phyloP scores from a whole-genome alignment of 1,140 invertebrate species.

The Mercenaria mercenaria region DNA sequence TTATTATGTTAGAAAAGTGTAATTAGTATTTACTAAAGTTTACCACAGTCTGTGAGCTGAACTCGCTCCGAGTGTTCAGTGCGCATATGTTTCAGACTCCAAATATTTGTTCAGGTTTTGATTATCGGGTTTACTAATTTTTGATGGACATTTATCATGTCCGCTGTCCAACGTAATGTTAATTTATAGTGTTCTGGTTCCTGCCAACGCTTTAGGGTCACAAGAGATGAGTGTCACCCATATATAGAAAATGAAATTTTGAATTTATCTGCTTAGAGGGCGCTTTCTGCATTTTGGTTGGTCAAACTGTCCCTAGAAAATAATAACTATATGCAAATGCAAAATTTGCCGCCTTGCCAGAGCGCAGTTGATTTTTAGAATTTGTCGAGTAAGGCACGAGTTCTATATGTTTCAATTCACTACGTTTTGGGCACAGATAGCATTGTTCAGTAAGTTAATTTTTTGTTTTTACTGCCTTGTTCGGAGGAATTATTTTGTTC shows the following conservation, averaged over 20 bases:
- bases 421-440: constrained; percentile 19
- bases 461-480: not conserved
- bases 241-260: constrained; percentile 15
- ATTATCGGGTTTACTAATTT: not conserved
- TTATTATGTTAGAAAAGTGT: too few relatives aligned
- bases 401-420: constrained; percentile 1
- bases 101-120: too few relatives aligned
- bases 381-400: not conserved
- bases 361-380: not conserved
- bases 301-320: constrained; percentile 32
- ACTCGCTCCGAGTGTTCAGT: too few relatives aligned
- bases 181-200: not conserved
- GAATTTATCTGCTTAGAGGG: too few relatives aligned
- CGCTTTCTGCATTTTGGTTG: constrained; percentile 4
- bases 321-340: constrained; percentile 22
- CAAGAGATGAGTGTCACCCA: constrained; percentile 5
- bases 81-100: too few relatives aligned
- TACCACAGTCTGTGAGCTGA: too few relatives aligned
- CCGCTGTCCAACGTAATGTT: not conserved
- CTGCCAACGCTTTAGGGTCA: not conserved
- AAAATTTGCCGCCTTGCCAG: constrained; percentile 23
- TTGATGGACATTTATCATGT: constrained; percentile 25
- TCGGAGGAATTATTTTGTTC: not conserved
- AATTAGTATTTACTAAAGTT: too few relatives aligned
- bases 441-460: constrained; percentile 24